A percentile compares a stretch with the other conserved stretches of the same genome.
These are phyloP conservation scores for Cenopis cana DNA, from an alignment of 2,888 invertebrate genomes.

Conservation along the genomic window DNA sequence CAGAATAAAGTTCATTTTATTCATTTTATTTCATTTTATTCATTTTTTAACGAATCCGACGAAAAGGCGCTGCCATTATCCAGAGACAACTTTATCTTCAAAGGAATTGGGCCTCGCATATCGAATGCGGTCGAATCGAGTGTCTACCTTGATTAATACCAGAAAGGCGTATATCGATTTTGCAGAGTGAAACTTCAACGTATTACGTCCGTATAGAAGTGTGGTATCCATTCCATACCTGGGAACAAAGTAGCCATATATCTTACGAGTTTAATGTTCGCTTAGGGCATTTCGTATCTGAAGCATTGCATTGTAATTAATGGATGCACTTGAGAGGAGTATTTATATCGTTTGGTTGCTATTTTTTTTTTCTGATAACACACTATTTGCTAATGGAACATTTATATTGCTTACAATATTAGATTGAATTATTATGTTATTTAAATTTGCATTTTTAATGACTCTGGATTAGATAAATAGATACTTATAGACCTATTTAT, in stretches of 20 bases:
- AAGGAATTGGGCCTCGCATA: slow-evolving; percentile 10
- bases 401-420: slow-evolving; percentile 1
- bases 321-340: slow-evolving; percentile 59
- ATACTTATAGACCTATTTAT: background rate
- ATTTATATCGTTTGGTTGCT: slow-evolving; percentile 18
- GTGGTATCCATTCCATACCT: background rate
- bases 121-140: slow-evolving; percentile 52
- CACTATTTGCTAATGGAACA: slow-evolving; percentile 10
- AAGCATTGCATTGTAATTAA: slow-evolving; percentile 57
- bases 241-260: background rate
- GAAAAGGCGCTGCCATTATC: background rate
- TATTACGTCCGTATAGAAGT: background rate
- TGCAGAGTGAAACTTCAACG: background rate
- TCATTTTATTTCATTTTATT: no score
- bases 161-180: background rate
- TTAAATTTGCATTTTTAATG: background rate
- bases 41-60: background rate
- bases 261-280: background rate
- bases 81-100: slow-evolving; percentile 14
- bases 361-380: slow-evolving; percentile 12
- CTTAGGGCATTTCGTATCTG: background rate
- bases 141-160: slow-evolving; percentile 52
- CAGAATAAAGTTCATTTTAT: no score
- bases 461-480: background rate
- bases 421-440: background rate